A percentile compares a stretch with the other conserved stretches of the same genome.
phyloP scores from a whole-genome alignment of 2,888 invertebrate species.

The Caenorhabditis sinica region DNA sequence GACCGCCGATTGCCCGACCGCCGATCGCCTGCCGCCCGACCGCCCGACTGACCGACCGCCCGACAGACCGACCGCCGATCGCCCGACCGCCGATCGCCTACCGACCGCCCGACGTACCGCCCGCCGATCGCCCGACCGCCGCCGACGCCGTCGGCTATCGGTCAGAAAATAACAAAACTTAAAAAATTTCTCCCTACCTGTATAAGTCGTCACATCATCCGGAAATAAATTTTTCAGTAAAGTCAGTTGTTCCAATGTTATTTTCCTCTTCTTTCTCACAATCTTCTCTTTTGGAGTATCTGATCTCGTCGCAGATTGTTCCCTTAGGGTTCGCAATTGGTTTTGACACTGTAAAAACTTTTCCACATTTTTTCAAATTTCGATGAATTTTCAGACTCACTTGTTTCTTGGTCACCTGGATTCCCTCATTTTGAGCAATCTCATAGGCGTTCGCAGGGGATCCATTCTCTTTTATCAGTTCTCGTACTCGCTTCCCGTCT shows the following conservation, averaged over 20 bases:
- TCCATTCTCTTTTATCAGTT: background rate
- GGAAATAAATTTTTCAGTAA: constrained; percentile 13
- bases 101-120: too few species aligned
- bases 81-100: too few species aligned
- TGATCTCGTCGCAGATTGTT: background rate
- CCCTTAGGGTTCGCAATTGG: constrained; percentile 15
- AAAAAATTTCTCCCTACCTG: constrained; percentile 1
- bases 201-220: constrained; percentile 24
- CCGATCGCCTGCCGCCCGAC: too few species aligned
- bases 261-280: background rate
- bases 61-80: too few species aligned
- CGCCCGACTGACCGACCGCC: too few species aligned
- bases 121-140: too few species aligned
- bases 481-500: background rate
- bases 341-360: constrained; percentile 21
- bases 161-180: too few species aligned
- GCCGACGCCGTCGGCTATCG: too few species aligned
- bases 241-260: constrained; percentile 13
- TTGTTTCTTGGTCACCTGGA: constrained; percentile 22
- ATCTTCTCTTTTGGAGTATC: background rate
- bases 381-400: background rate
- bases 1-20: too few species aligned
- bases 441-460: background rate
- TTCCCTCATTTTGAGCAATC: background rate
- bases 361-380: background rate